Conservation (phyloP, 2,797 vertebrate species). For the Trichosurus vulpecula region DNA sequence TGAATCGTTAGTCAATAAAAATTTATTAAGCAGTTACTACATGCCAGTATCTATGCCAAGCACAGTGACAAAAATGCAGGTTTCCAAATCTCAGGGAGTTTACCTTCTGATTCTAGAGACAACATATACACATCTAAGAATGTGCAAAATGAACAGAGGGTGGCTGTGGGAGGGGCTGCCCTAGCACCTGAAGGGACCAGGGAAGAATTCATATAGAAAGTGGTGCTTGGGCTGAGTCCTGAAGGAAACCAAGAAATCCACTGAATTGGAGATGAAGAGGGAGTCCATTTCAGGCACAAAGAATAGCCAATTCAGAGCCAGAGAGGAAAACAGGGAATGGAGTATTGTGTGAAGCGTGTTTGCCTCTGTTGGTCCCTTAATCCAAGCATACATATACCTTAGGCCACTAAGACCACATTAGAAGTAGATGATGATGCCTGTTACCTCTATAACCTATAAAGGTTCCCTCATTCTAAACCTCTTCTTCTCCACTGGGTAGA, state of each 20-base stretch:
- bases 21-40: neutral
- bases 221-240: neutral
- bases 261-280: neutral
- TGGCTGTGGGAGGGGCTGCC: neutral
- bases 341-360: neutral
- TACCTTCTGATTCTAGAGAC: neutral
- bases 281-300: neutral
- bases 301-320: neutral
- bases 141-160: neutral
- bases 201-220: conserved; percentile 2
- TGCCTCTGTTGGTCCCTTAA: neutral
- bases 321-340: neutral
- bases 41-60: neutral
- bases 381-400: neutral
- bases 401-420: neutral
- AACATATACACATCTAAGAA: neutral
- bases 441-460: neutral
- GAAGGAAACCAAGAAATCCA: neutral
- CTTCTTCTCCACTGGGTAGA: neutral
- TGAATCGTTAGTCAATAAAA: neutral
- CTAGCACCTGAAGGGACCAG: neutral
- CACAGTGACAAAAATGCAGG: neutral
- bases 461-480: neutral
- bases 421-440: neutral
- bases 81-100: conserved; percentile 15